Evolutionary conservation across 1,140 invertebrate genomes (phyloP), one percentile per base, ranked within the genome.

Genomic region (Eulimnadia texana): DNA sequence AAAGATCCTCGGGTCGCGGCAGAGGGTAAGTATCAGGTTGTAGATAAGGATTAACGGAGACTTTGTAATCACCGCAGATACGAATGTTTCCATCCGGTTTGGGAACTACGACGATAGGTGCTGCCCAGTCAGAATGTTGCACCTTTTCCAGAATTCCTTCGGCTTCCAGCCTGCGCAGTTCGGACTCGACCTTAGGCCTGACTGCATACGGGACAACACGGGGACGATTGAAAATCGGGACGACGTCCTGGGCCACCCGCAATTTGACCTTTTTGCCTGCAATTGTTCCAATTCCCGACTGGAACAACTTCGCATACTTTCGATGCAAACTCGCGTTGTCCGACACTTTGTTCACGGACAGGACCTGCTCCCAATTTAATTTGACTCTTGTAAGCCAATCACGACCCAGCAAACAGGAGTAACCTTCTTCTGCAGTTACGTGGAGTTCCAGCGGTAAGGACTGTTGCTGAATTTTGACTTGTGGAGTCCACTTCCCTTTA

Each of bases 41-140:
- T 54, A 64, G 63, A 64, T 58, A 58, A 57, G 61, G 62, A n/a
- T n/a, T n/a, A n/a, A n/a, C 59, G 60, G 63, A 69, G 55, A 58
- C 72, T 72, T n/a, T n/a, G 63, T 67, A 74, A 63, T 73, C 70
- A 2, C 70, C 70, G 64, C 71, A 72, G 11, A 73, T 62, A 10
- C 70, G 62, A 13, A 76, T 66, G 19, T 28, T 61, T 49, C 67
- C 68, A 60, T 72, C 64, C 20, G 65, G 50, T 65, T 75, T 75
- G 3, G 69, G 53, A n/a, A 76, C 67, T 1, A 70, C 66, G 3
- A 76, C 72, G 24, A 71, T 67, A 0, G 72, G 73, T 29, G 71
- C 67, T 10, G 68, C 72, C 72, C 72, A 76, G 13, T 69, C 64
- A 10, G 61, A 61, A 58, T 63, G 63, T 47, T 10, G 19, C 68